Percentiles rank a stretch among this genome's conserved stretches.
Evolutionary conservation across 2,797 vertebrate species (phyloP).

Genomic region (Pteronotus mesoamericanus): DNA sequence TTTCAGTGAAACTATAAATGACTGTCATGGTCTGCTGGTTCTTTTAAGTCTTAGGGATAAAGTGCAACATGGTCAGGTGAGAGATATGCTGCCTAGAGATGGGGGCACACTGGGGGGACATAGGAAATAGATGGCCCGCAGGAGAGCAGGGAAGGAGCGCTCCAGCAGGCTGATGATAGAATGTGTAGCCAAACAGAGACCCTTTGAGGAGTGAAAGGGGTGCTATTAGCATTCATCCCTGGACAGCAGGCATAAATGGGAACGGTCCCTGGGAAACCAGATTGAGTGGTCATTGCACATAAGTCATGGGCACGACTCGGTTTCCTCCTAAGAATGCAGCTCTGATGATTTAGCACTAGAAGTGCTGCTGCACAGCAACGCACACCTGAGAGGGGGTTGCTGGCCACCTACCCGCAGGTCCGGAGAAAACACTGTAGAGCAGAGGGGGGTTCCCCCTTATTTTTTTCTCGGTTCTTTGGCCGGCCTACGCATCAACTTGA

Average conservation of each 20-base stretch:
- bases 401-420: not conserved
- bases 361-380: not conserved
- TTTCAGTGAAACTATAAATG: not conserved
- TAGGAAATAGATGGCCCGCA: not conserved
- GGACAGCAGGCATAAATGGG: not conserved
- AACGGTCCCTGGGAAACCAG: not conserved
- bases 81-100: constrained; percentile 24
- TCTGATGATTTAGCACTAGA: not conserved
- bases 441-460: not conserved
- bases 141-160: not conserved
- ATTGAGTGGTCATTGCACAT: not conserved
- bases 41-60: constrained; percentile 27
- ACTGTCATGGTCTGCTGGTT: not conserved
- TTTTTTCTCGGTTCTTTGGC: not conserved
- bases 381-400: not conserved
- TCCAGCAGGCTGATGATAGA: not conserved
- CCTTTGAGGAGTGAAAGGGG: not conserved
- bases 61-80: not conserved
- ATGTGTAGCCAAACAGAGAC: not conserved
- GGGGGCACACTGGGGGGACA: not conserved
- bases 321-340: not conserved
- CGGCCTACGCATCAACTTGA: not conserved
- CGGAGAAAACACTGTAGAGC: not conserved
- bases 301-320: not conserved
- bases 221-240: not conserved